Conservation (phyloP, 2,113 vertebrate species). For the Helogale parvula region DNA sequence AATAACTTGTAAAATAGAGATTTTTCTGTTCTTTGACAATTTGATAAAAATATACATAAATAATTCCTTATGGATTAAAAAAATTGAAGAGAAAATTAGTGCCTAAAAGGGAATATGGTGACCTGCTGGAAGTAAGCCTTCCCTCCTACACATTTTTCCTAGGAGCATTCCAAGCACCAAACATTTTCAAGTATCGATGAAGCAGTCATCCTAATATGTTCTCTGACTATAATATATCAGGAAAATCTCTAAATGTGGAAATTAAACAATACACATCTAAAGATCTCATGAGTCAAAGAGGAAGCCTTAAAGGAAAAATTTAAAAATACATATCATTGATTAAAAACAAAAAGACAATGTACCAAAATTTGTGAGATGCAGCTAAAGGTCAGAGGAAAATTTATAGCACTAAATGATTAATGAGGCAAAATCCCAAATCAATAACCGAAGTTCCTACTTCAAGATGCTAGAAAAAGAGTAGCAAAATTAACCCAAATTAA, state of each 20-base stretch:
- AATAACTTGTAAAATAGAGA: neutral
- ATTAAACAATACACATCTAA: neutral
- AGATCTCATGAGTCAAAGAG: neutral
- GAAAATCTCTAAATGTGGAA: neutral
- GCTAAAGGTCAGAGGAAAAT: neutral
- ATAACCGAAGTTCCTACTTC: neutral
- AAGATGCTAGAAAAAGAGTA: neutral
- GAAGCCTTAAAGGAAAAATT: neutral
- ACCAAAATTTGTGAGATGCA: neutral
- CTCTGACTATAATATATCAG: neutral
- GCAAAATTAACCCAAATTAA: neutral
- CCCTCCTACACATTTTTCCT: neutral
- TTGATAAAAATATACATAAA: neutral
- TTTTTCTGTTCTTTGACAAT: neutral
- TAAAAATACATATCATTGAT: neutral
- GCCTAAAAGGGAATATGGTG: neutral
- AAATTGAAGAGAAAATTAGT: neutral
- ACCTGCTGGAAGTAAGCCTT: neutral
- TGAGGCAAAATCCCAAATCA: neutral
- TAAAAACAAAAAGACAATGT: neutral
- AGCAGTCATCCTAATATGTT: neutral
- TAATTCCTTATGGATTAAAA: neutral
- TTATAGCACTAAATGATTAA: neutral
- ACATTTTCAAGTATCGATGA: neutral
- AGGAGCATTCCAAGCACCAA: neutral